Evolutionary conservation across 2,113 vertebrate genomes (phyloP), one percentile per base, ranked within the genome.

Genomic region (Tretioscincus oriximinensis): DNA sequence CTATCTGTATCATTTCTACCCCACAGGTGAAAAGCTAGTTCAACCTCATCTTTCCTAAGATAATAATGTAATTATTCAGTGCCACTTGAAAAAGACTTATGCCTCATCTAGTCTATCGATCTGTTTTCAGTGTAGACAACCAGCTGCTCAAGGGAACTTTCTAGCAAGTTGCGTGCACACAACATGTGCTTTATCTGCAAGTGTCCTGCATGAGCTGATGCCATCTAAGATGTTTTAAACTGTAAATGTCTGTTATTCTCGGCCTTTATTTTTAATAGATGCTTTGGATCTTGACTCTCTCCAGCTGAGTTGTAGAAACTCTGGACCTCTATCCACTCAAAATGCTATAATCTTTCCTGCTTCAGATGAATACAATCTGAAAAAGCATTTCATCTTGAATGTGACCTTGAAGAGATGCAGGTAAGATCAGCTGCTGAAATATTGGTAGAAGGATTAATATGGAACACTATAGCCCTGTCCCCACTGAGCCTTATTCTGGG

Each of bases 211-310:
- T 1, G 28, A 9, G 9, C 1, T 66, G 65, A 58, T 58, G 14
- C 54, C 16, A 5, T 58, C 54, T 58, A 58, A 58, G 65, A 66
- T 66, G n/a, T 16, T 28, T 29, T 29, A 1, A 66, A 14, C 65
- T 18, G 12, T 16, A 66, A 66, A 7, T 12, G 5, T 66, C 12
- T 66, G n/a, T 28, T 28, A 8, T 66, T 66, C 65, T 66, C 16
- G 14, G 12, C 65, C n/a, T 51, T 2, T 8, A 22, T 54, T 70
- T 49, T 70, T 28, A 26, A 58, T 90, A 97, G 96, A 95, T 90
- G 94, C 93, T 83, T 90, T 94, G 22, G 73, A 47, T 54, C 90
- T 94, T 87, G 94, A 95, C 58, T 74, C 60, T 54, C 83, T 63
- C 67, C 49, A 65, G 67, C 29, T 31, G 16, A 47, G 83, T 26